Percentiles rank a stretch among this genome's conserved stretches.
phyloP scores from a whole-genome alignment of 2,888 invertebrate species.

The Disparrhopalites patrizii region DNA sequence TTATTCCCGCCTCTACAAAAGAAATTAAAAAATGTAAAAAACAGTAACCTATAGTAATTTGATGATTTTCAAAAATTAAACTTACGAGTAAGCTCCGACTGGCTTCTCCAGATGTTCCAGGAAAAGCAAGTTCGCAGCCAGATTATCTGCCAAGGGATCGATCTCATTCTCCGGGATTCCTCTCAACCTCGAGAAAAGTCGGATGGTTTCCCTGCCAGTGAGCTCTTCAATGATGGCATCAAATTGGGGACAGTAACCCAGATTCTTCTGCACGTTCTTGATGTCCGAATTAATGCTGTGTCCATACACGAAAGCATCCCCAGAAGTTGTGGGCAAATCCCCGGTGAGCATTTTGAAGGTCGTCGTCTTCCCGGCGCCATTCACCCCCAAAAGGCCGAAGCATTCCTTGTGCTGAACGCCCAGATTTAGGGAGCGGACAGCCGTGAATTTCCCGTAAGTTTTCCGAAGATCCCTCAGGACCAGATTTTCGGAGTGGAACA shows the following conservation, averaged over 20 bases:
- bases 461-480: conserved; percentile 61
- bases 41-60: too few relatives aligned
- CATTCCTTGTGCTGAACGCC: conserved; percentile 70
- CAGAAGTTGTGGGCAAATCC: conserved; percentile 66
- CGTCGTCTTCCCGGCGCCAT: conserved; percentile 82
- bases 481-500: conserved; percentile 49
- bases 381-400: conserved; percentile 76
- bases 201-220: conserved; percentile 72
- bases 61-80: too few relatives aligned
- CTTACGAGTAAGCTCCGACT: conserved; percentile 36
- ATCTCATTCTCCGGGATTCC: conserved; percentile 56
- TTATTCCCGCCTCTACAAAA: conserved; percentile 71
- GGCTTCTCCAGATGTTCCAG: conserved; percentile 61
- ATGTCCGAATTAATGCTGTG: conserved; percentile 50
- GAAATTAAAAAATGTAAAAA: too few relatives aligned
- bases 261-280: conserved; percentile 49
- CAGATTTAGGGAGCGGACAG: conserved; percentile 71
- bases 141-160: conserved; percentile 51
- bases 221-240: conserved; percentile 51
- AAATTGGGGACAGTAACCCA: conserved; percentile 64
- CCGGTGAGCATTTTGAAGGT: conserved; percentile 89
- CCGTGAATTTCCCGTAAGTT: conserved; percentile 67
- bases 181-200: conserved; percentile 65
- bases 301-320: conserved; percentile 63
- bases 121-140: conserved; percentile 62